Evolutionary conservation across 2,797 vertebrate species (phyloP).

Genomic region (Cyprinodon diabolis): DNA sequence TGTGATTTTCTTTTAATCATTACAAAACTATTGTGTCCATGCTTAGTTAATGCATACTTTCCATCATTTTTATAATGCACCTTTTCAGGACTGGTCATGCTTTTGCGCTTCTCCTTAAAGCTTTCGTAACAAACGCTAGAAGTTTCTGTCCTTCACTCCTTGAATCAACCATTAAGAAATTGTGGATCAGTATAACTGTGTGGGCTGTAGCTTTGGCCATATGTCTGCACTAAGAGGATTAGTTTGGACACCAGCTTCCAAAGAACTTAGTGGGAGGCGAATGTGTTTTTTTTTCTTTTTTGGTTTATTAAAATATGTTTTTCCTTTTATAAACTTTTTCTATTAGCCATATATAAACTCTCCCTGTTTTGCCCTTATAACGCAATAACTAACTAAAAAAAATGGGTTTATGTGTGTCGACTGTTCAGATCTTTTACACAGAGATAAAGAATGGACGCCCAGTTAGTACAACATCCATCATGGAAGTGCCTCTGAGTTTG

Average conservation of each 20-base stretch:
- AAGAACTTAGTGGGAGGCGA: constrained; percentile 41
- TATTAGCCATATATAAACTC: constrained; percentile 1
- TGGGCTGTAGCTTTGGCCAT: constrained; percentile 66
- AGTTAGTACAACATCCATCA: constrained; percentile 70
- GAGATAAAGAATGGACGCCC: constrained; percentile 82
- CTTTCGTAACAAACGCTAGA: background rate
- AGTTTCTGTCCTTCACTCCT: background rate
- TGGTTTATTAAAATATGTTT: constrained; percentile 35
- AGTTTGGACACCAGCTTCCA: constrained; percentile 49
- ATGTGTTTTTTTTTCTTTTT: constrained; percentile 38
- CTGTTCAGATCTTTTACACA: constrained; percentile 89
- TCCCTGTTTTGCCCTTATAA: background rate
- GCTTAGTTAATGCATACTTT: background rate
- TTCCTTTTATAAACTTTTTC: constrained; percentile 21
- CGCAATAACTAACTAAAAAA: background rate
- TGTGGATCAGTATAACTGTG: constrained; percentile 52
- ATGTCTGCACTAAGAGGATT: constrained; percentile 78
- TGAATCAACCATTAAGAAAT: constrained; percentile 53
- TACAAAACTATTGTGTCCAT: background rate
- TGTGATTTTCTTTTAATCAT: background rate
- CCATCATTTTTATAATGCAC: background rate
- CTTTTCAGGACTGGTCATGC: background rate
- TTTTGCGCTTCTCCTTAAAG: background rate
- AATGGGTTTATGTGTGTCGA: background rate
- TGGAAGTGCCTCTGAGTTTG: constrained; percentile 83